Percentiles rank a stretch among this genome's conserved stretches.
These are phyloP conservation scores for Tiliacea citrago DNA, from an alignment of 2,888 invertebrate genomes.

Conservation along the genomic window DNA sequence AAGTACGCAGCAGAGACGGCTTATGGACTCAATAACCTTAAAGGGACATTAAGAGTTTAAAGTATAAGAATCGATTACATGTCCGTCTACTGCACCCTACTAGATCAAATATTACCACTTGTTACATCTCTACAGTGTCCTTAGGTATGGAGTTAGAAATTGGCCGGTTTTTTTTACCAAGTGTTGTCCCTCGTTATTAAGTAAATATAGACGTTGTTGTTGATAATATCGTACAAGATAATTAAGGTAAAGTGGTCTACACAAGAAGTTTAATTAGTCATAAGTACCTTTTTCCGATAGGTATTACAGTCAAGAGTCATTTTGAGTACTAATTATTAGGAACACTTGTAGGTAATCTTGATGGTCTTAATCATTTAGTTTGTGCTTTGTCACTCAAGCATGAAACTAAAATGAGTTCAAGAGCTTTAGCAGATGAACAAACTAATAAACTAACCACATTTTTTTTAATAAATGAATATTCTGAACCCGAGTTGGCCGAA, in stretches of 20 bases:
- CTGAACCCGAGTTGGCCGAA: too few species aligned
- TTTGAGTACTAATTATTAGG: slow-evolving; percentile 34
- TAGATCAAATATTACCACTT: neutral
- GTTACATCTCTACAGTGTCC: too few species aligned
- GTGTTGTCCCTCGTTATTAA: neutral
- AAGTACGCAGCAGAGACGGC: too few species aligned
- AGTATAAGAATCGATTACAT: neutral
- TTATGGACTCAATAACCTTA: neutral
- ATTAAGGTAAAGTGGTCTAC: slow-evolving; percentile 11
- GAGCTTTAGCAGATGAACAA: neutral
- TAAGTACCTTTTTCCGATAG: slow-evolving; percentile 23
- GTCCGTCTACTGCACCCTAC: neutral
- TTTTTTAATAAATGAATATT: neutral
- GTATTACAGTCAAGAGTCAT: neutral
- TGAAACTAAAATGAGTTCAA: neutral
- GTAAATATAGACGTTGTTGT: neutral
- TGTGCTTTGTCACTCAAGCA: neutral
- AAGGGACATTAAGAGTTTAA: neutral
- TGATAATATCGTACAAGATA: slow-evolving; percentile 14
- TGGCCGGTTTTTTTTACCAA: neutral
- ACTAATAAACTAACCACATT: neutral
- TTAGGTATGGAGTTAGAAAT: neutral
- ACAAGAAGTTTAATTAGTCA: slow-evolving; percentile 12
- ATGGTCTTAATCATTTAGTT: slow-evolving; percentile 13
- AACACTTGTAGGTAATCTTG: slow-evolving; percentile 28